Evolutionary conservation across 1,140 invertebrate genomes (phyloP).

Genomic region (Pantala flavescens): DNA sequence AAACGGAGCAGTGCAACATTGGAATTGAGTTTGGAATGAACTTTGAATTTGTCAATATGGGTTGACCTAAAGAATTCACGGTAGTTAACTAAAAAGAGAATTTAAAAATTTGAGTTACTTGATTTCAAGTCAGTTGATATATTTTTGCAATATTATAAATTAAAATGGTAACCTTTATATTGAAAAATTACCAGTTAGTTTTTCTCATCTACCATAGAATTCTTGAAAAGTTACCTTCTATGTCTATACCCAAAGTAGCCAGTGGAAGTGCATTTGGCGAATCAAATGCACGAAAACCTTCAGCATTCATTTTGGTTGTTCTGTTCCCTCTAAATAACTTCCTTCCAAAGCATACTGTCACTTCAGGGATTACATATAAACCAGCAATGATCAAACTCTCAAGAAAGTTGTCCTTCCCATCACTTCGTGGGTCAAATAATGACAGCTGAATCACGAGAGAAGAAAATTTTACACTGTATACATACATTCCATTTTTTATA

Average conservation of each 20-base stretch:
- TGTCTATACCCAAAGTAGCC: constrained; percentile 67
- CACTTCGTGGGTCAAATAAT: constrained; percentile 79
- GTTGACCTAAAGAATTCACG: constrained; percentile 62
- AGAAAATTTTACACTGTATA: no score
- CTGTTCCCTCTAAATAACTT: constrained; percentile 85
- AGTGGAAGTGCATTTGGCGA: constrained; percentile 80
- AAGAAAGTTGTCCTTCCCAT: constrained; percentile 89
- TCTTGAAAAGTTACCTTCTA: constrained; percentile 39
- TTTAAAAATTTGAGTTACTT: no score
- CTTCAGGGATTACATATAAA: constrained; percentile 84
- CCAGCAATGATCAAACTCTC: constrained; percentile 85
- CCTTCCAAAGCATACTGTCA: constrained; percentile 83
- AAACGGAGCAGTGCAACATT: constrained; percentile 79
- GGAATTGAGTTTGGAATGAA: constrained; percentile 64
- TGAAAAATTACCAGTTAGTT: no score
- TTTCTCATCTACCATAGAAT: no score
- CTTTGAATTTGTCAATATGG: constrained; percentile 61
- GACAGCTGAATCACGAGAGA: constrained; percentile 62
- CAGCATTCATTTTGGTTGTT: constrained; percentile 71
- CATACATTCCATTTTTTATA: no score
- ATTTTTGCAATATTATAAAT: no score
- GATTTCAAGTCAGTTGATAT: no score
- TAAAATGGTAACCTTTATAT: no score
- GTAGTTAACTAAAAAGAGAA: constrained; percentile 58
- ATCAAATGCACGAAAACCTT: constrained; percentile 76